Conservation (phyloP, 2,888 invertebrate genomes). For the Epirrhoe alternata region DNA sequence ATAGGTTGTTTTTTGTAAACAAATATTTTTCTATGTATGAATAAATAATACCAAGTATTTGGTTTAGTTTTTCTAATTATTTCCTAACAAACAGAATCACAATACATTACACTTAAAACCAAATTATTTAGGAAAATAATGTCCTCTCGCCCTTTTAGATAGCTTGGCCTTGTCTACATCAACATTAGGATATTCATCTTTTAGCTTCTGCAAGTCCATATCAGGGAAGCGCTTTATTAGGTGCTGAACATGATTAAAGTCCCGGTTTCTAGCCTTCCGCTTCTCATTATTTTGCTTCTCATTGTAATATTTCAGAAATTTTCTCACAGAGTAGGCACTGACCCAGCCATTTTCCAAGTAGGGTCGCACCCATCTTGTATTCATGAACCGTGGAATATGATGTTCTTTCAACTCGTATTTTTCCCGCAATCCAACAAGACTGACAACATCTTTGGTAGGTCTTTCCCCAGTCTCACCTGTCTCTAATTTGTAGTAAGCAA, state of each 20-base stretch:
- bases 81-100: constrained; percentile 2
- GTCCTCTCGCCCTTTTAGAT: constrained; percentile 86
- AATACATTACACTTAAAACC: not conserved
- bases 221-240: constrained; percentile 91
- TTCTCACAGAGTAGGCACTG: constrained; percentile 86
- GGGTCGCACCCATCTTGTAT: constrained; percentile 86
- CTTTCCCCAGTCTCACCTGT: constrained; percentile 94
- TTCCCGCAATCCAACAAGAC: constrained; percentile 86
- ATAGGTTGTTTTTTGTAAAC: not conserved
- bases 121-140: constrained; percentile 79
- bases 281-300: constrained; percentile 87
- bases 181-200: constrained; percentile 90
- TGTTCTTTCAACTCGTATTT: constrained; percentile 86
- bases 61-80: constrained; percentile 14
- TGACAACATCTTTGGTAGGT: constrained; percentile 85
- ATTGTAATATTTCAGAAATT: constrained; percentile 82
- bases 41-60: constrained; percentile 14
- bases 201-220: constrained; percentile 88
- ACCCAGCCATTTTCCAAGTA: constrained; percentile 82
- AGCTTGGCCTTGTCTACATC: constrained; percentile 88
- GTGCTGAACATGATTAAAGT: constrained; percentile 88
- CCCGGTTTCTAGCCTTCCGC: constrained; percentile 85
- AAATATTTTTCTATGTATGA: not conserved
- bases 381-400: constrained; percentile 87
- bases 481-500: constrained; percentile 95